A percentile compares a stretch with the other conserved stretches of the same genome.
Evolutionary conservation across 2,113 vertebrate genomes (phyloP).

Genomic region (Hemiprocne comata): DNA sequence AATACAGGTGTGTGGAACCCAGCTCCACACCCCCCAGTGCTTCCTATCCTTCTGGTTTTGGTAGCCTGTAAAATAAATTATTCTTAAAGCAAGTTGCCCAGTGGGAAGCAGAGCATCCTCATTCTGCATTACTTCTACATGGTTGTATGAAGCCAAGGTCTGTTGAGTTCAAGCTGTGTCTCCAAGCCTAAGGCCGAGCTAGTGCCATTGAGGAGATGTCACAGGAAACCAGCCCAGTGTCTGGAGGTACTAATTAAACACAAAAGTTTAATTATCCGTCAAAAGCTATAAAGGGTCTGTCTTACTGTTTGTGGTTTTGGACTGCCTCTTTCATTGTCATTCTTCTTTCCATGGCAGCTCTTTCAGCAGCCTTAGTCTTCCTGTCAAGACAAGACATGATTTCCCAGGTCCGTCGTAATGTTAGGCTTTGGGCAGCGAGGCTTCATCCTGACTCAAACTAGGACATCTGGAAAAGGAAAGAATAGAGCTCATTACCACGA

Average conservation of each 20-base stretch:
- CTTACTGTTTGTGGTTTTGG: neutral
- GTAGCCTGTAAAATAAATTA: neutral
- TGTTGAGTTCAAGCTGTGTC: neutral
- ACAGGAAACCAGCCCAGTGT: neutral
- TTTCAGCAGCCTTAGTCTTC: neutral
- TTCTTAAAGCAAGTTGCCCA: neutral
- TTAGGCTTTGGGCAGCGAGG: neutral
- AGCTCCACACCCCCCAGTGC: neutral
- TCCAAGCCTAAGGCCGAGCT: neutral
- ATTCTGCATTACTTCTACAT: rapidly evolving
- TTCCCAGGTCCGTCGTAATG: neutral
- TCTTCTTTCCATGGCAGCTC: neutral
- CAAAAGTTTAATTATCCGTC: neutral
- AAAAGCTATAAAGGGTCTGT: neutral
- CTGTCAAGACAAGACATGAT: rapidly evolving
- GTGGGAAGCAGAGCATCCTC: neutral
- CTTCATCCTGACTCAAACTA: neutral
- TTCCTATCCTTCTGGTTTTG: neutral
- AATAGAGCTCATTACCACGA: rapidly evolving
- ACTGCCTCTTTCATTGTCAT: neutral
- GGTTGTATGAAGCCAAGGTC: rapidly evolving
- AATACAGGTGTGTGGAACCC: neutral
- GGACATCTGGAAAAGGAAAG: neutral
- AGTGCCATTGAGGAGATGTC: neutral
- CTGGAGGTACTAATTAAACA: neutral